A percentile compares a stretch with the other conserved stretches of the same genome.
Evolutionary conservation across 2,888 invertebrate genomes (phyloP).

Genomic region (Ptychoptera albimana): DNA sequence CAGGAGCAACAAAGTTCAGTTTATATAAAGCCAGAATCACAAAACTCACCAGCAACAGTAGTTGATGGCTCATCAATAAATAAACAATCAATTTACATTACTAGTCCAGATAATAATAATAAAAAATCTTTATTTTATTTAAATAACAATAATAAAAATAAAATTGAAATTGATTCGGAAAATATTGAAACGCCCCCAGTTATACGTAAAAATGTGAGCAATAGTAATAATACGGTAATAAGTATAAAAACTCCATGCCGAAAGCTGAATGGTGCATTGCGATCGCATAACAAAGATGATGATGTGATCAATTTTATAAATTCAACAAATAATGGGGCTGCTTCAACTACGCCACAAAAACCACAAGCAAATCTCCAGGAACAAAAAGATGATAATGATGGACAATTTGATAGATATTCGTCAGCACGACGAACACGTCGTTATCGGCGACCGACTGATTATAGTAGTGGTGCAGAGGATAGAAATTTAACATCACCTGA

Average conservation of each 20-base stretch:
- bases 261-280: constrained; percentile 32
- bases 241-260: neutral
- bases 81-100: constrained; percentile 35
- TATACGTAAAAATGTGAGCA: constrained; percentile 31
- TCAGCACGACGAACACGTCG: constrained; percentile 65
- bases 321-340: too few relatives aligned
- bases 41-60: constrained; percentile 8
- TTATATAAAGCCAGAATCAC: neutral
- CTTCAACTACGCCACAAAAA: neutral
- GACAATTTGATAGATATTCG: constrained; percentile 74
- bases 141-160: constrained; percentile 33
- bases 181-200: constrained; percentile 83
- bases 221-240: neutral
- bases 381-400: constrained; percentile 28
- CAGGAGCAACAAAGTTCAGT: neutral
- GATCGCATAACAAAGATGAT: too few relatives aligned
- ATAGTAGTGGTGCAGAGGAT: constrained; percentile 40
- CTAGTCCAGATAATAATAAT: neutral
- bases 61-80: constrained; percentile 16
- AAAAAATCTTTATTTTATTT: neutral
- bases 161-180: constrained; percentile 75
- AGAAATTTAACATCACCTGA: constrained; percentile 29
- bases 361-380: neutral
- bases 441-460: constrained; percentile 50
- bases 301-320: too few relatives aligned